Evolutionary conservation across 1,140 invertebrate species (phyloP), one percentile per base, ranked within the genome.

Genomic region (Drosophila auraria): DNA sequence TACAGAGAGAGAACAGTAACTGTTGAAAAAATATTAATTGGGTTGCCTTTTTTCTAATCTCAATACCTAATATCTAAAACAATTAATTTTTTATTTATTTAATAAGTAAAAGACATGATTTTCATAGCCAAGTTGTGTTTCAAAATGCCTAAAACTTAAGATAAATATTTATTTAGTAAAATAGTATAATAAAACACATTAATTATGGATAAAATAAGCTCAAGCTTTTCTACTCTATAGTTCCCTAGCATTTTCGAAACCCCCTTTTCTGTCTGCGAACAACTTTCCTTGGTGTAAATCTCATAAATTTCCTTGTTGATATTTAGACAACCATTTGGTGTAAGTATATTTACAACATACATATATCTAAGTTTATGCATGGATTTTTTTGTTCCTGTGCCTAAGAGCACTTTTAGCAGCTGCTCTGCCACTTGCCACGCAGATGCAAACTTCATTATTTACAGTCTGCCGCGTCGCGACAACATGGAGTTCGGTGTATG

Each of bases 381-480:
- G 63, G 7, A 33, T 30, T 64, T 63, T 30, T 59, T 44, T 59
- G 56, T 70, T 50, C 50, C 76, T 78, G 64, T 70, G 61, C 60
- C 80, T 80, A 87, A 83, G 68, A 83, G 83, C 72, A 56, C 61
- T 81, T 66, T 70, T 69, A 36, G 45, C 53, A 56, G 44, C 60
- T 58, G 71, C 50, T 65, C 79, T 80, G 61, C 79, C 68, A 68
- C 61, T 68, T 80, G 69, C 74, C 80, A 73, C 54, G 42, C 62
- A 66, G 83, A 79, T 83, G 86, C 73, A 87, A 87, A 87, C 84
- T 87, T 87, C 84, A 87, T 87, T 87, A 87, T 87, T 89, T 89
- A 87, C 84, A 87, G 84, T 87, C 84, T 87, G 86, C 75, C 84
- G 84, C 84, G 84, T 78, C 84, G 84, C 84, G 84, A 75, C 84